Evolutionary conservation across 1,140 invertebrate genomes (phyloP), one percentile per base, ranked within the genome.

Genomic region (Yoshiicerus persimilis): DNA sequence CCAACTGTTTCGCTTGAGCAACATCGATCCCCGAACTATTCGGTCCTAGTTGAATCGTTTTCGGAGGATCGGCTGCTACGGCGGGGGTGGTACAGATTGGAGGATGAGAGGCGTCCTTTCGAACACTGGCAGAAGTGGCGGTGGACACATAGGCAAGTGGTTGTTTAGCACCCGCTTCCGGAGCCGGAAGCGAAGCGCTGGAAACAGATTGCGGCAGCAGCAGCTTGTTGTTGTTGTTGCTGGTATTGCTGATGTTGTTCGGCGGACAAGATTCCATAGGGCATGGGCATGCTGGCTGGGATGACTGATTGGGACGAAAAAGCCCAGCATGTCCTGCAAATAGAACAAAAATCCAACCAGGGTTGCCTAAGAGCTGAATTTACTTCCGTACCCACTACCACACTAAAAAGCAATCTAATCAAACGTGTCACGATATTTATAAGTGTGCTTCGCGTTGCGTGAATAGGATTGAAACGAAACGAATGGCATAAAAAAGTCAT

Each of bases 301-400:
- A 89, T 87, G 90, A 90, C 89, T 62, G 90, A 90, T 90, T 90
- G 90, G 87, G 89, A 90, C n/a, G 90, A 90, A 88, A 89, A 89
- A 77, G 89, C 89, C 90, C 90, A 90, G 90, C 90, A 89, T 89
- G 90, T 89, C 90, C 90, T 90, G 89, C 47, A 88, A 89, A 56
- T 25, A 89, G 70, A 87, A 88, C 39, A 86, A 87, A 86, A 90
- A 86, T 87, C 87, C 87, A 90, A 90, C 88, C 90, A 87, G 87
- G 64, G 87, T 90, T 90, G 90, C 90, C 87, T 88, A 88, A 88
- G 83, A 86, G 87, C 84, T 62, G 38, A 77, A n/a, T 86, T 47
- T 32, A 84, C 27, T 84, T 80, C 32, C 4, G n/a, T 80, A 80
- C 32, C 75, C 75, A 32, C 75, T 38, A 80, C 75, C 75, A 34